Base-by-base conservation (phyloP, 2,113 vertebrate species). In the Vicugna pacos region DNA sequence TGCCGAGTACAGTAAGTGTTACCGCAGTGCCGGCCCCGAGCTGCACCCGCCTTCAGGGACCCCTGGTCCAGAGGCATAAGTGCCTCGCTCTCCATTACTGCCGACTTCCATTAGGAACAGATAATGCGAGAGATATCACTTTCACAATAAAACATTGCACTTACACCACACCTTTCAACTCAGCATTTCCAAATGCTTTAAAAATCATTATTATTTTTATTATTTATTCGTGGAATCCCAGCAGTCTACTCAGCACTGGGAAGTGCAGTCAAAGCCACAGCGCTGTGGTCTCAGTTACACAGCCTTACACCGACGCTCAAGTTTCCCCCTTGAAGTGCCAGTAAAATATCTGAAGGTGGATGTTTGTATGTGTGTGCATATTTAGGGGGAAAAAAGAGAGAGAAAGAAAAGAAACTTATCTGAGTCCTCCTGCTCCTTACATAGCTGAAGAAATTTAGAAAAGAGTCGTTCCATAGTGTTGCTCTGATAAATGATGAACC, bases 141-240 rank as follows among this genome's bases (percentile, higher is more conserved):
- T 96, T 96, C 96, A 96, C 93, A 94, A 93, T 97, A 96, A 98
- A 97, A 95, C 93, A 94, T 91, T 96, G 98, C 97, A 97, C 97
- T 98, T 96, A 97, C 42, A 96, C 95, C 95, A 95, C 97, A 97
- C 98, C 98, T 98, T 98, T 97, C 98, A 94, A 97, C 94, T 97
- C 95, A 97, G 98, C 97, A 80, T 95, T 97, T 97, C 97, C 97
- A 98, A 97, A 97, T 96, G 98, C 97, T 98, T 98, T 94, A 98
- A 98, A 97, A 98, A 97, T 97, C 98, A 98, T 98, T 98, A 98
- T 97, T 98, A 97, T 97, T 97, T 98, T 98, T 97, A 98, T 98
- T 98, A 98, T 98, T 97, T 97, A 98, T 98, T 81, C 96, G 97
- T 97, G 91, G 93, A 98, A 96, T 98, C 98, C 97, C 97, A 97